These are phyloP conservation scores for Pardalotus punctatus DNA, from an alignment of 2,113 vertebrate species.

Conservation along the genomic window DNA sequence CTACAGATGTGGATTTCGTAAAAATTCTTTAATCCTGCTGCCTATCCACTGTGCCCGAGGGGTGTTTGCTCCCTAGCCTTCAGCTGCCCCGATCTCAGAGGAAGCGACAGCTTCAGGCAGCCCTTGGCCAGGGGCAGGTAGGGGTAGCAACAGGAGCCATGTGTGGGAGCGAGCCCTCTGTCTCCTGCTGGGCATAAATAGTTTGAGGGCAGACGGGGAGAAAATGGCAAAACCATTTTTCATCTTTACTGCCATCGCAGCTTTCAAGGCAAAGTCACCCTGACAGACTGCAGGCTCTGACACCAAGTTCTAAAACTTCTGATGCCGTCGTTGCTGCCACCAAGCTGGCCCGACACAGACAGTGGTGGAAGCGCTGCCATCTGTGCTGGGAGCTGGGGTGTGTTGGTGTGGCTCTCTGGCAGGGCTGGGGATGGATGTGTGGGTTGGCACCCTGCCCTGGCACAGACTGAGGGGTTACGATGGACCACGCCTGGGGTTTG, in stretches of 20 bases:
- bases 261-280: constrained; percentile 10
- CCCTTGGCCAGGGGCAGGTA: not conserved
- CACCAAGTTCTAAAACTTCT: not conserved
- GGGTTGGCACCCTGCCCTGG: not conserved
- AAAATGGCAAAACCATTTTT: constrained; percentile 1
- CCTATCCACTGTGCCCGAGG: not conserved
- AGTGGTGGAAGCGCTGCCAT: fast-evolving
- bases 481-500: fast-evolving
- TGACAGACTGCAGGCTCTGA: not conserved
- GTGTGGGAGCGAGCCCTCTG: not conserved
- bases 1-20: fast-evolving
- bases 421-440: not conserved
- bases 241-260: not conserved
- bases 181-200: not conserved
- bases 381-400: fast-evolving
- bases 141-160: not conserved
- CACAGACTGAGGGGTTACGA: fast-evolving
- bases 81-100: fast-evolving
- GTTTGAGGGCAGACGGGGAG: not conserved
- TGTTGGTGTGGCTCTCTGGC: not conserved
- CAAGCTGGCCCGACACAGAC: not conserved
- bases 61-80: not conserved
- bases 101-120: not conserved
- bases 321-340: not conserved
- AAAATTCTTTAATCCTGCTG: not conserved